These are phyloP conservation scores for Bucorvus abyssinicus DNA, from an alignment of 2,797 vertebrate species.

Conservation along the genomic window DNA sequence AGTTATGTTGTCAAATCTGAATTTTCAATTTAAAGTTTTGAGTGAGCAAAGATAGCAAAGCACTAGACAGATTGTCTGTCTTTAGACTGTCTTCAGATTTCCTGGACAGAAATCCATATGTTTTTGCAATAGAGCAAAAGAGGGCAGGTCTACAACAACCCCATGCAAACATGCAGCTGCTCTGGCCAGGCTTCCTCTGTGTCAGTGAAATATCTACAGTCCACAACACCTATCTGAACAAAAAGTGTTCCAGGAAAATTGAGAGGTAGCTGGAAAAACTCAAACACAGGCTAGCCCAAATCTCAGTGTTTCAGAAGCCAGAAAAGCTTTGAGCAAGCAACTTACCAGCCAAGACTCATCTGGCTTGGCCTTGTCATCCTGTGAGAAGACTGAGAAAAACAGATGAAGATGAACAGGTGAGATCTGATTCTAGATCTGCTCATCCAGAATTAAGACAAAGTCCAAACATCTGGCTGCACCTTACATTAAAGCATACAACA, in stretches of 20 bases:
- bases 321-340: not conserved
- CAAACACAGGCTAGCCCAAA: not conserved
- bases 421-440: not conserved
- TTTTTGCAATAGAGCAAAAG: not conserved
- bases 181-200: not conserved
- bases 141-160: not conserved
- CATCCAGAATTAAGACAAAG: not conserved
- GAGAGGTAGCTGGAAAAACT: not conserved
- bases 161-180: not conserved
- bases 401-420: not conserved
- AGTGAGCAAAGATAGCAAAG: not conserved
- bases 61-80: not conserved
- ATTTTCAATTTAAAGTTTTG: not conserved
- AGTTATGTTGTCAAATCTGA: not conserved
- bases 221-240: not conserved
- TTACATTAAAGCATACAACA: not conserved
- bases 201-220: not conserved
- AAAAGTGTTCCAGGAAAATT: not conserved
- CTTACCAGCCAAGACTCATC: not conserved
- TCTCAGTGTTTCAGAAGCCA: not conserved
- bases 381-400: not conserved
- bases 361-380: not conserved
- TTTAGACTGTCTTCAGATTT: not conserved
- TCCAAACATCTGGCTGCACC: not conserved
- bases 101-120: rapidly evolving